Conservation (phyloP, 2,797 vertebrate species). For the Schizopygopsis pylzovi region DNA sequence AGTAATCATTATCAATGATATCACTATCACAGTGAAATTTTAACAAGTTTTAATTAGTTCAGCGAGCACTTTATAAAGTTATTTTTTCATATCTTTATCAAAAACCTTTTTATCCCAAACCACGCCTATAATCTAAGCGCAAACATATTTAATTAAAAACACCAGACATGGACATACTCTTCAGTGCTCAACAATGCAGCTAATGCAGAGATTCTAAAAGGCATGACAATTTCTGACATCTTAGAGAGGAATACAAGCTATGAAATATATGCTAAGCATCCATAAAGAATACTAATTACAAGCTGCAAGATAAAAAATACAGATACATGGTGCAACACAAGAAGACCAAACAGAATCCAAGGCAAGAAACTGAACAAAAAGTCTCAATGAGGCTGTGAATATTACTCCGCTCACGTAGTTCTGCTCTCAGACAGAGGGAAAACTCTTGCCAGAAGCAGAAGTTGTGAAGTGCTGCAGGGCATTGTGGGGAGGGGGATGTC, state of each 20-base stretch:
- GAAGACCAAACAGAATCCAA: neutral
- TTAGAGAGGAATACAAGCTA: neutral
- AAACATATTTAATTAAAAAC: neutral
- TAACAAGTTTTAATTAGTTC: neutral
- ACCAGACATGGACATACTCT: neutral
- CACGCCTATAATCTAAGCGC: neutral
- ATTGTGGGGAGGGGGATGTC: slow-evolving; percentile 55
- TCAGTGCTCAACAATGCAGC: neutral
- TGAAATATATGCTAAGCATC: slow-evolving; percentile 7
- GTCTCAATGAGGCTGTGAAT: neutral
- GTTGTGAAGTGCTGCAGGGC: slow-evolving; percentile 56
- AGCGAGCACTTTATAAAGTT: neutral
- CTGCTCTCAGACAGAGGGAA: slow-evolving; percentile 23
- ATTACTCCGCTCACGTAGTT: slow-evolving; percentile 40
- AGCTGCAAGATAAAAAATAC: neutral
- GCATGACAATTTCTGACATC: neutral
- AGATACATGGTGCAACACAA: neutral
- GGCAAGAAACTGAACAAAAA: neutral
- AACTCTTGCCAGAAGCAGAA: slow-evolving; percentile 52
- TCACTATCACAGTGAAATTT: neutral
- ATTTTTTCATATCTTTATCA: neutral
- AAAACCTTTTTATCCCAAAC: neutral
- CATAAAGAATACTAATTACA: slow-evolving; percentile 30
- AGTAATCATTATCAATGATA: neutral
- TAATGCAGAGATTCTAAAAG: neutral